A percentile compares a stretch with the other conserved stretches of the same genome.
These are phyloP conservation scores for Agrochola lota DNA, from an alignment of 2,888 invertebrate genomes.

Conservation along the genomic window DNA sequence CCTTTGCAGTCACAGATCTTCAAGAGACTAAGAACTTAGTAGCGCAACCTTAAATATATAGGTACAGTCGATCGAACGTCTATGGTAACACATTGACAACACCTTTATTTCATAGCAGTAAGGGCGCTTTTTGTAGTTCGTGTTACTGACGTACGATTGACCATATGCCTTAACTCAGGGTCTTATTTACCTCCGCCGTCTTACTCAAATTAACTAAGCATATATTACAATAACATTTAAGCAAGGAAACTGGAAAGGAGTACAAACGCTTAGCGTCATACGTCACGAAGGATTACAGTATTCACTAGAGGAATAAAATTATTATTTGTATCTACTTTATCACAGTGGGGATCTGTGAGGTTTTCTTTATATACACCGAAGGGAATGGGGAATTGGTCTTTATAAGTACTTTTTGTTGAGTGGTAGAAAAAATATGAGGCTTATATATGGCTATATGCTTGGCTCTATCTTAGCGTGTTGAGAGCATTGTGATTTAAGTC, in stretches of 20 bases:
- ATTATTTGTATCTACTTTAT: slow-evolving; percentile 80
- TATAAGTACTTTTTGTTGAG: slow-evolving; percentile 27
- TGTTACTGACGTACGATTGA: not conserved
- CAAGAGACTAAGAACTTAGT: not conserved
- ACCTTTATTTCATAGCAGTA: slow-evolving; percentile 1
- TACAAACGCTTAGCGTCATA: slow-evolving; percentile 70
- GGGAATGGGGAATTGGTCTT: slow-evolving; percentile 10
- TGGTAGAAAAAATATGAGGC: not conserved
- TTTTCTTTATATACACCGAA: slow-evolving; percentile 70
- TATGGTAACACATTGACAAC: not conserved
- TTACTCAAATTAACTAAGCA: slow-evolving; percentile 45
- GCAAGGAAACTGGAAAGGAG: slow-evolving; percentile 59
- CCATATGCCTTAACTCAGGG: not conserved
- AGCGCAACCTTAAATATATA: not conserved
- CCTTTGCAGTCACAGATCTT: not conserved
- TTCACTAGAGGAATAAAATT: slow-evolving; percentile 76
- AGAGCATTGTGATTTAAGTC: no score
- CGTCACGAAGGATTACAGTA: slow-evolving; percentile 69
- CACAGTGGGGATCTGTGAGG: slow-evolving; percentile 84
- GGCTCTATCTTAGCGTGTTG: not conserved
- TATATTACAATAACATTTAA: slow-evolving; percentile 53
- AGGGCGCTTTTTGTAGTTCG: not conserved
- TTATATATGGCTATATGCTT: no score
- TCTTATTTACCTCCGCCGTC: slow-evolving; percentile 49
- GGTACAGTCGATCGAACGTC: not conserved